Evolutionary conservation across 2,113 vertebrate genomes (phyloP).

Genomic region (Perca flavescens): DNA sequence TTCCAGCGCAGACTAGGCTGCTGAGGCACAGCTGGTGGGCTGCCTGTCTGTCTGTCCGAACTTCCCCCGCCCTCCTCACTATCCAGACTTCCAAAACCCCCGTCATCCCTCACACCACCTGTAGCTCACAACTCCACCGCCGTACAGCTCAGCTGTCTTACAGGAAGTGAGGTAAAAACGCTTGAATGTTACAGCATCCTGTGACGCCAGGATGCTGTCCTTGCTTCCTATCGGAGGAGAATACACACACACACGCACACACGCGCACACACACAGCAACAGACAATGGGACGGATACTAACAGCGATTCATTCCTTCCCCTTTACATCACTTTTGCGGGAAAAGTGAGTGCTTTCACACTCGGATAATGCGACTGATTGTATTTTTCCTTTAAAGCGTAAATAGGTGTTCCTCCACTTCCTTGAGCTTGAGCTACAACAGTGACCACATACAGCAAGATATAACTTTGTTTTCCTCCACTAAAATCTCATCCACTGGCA

Average conservation of each 20-base stretch:
- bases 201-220: conserved; percentile 54
- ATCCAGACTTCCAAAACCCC: background rate
- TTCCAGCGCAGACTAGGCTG: conserved; percentile 60
- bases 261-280: conserved; percentile 15
- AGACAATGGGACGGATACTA: conserved; percentile 50
- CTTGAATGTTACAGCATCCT: conserved; percentile 65
- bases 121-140: conserved; percentile 20
- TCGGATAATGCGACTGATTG: conserved; percentile 31
- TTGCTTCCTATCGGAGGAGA: conserved; percentile 55
- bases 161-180: conserved; percentile 69
- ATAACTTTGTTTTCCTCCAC: conserved; percentile 21
- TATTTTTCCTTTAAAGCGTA: conserved; percentile 25
- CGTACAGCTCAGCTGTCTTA: conserved; percentile 40
- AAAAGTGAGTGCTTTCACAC: conserved; percentile 19
- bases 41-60: conserved; percentile 26
- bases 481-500: conserved; percentile 34
- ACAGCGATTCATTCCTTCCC: conserved; percentile 11
- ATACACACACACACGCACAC: conserved; percentile 29
- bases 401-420: conserved; percentile 7
- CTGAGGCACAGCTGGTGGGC: conserved; percentile 73
- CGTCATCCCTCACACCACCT: conserved; percentile 35
- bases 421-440: background rate
- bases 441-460: conserved; percentile 21
- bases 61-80: background rate
- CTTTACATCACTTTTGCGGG: conserved; percentile 3